Base-by-base conservation (phyloP, 2,888 invertebrate genomes). In the Lasioglossum lativentre region DNA sequence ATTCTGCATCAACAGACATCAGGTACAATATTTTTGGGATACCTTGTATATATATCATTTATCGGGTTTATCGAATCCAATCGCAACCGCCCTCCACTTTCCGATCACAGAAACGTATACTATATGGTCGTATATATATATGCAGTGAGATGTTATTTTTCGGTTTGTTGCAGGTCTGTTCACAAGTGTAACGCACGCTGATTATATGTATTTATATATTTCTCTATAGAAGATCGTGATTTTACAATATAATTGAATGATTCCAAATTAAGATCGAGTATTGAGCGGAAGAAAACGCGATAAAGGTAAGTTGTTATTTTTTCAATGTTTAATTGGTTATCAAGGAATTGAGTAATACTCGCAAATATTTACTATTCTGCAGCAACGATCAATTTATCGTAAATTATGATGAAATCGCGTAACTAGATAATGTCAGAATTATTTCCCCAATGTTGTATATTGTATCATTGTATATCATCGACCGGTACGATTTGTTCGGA, bases 171-270 rank as follows among this genome's bases (percentile, higher is more conserved):
- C 56, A 30, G 78, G 72, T 66, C 6, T 52, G 72, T 83, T 75
- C 75, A 23, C 52, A 72, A 72, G 6, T 63, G 4, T 1, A 23
- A 3, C 6, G 45, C 2, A 47, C 40, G 30, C 14, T 74, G 27
- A 27, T n/a, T 71, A 38, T 71, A 38, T 70, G 30, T n/a, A 75
- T 75, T 81, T 78, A 42, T 78, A 42, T 66, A 27, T 47, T 59
- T 75, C 71, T 19, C 71, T 56, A 45, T 23, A 23, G 8, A 6
- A 76, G 59, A 47, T 68, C 27, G 19, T 23, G 27, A 78, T 63
- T 72, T 59, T 30, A 56, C 30, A 23, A 68, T 59, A 68, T 45
- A 79, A 66, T 72, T 27, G n/a, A 83, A 83, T 68, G n/a, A 27
- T 40, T 45, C 27, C 52, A 56, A 78, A 23, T 45, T 66, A 56